phyloP scores from a whole-genome alignment of 2,113 vertebrate species.

The Phycodurus eques region DNA sequence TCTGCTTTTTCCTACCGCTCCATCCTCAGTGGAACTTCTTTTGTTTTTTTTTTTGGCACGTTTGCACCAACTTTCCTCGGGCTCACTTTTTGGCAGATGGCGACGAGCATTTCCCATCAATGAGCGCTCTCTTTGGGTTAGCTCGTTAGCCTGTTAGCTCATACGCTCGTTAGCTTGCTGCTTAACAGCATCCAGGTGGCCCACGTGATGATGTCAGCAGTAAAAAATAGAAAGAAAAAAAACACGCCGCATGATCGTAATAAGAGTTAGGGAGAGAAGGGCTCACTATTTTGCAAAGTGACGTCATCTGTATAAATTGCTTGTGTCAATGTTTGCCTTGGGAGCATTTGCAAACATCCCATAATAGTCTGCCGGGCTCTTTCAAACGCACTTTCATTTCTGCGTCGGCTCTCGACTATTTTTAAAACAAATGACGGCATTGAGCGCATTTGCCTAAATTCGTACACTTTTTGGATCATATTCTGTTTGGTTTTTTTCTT shows the following conservation, averaged over 20 bases:
- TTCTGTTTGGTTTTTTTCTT: not conserved
- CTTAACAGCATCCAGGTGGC: not conserved
- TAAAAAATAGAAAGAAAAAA: not conserved
- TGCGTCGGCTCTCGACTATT: not conserved
- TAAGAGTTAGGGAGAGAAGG: not conserved
- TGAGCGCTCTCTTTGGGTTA: not conserved
- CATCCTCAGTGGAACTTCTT: not conserved
- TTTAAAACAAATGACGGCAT: not conserved
- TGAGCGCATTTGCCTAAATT: not conserved
- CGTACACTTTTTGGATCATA: not conserved
- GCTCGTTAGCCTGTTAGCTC: not conserved
- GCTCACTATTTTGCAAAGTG: conserved; percentile 9
- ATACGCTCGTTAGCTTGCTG: not conserved
- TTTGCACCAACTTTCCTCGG: not conserved
- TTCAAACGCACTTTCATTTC: not conserved
- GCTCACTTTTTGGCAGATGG: conserved; percentile 1
- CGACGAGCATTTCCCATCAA: not conserved
- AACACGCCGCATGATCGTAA: not conserved
- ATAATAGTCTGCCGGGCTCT: not conserved
- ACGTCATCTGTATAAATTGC: conserved; percentile 26
- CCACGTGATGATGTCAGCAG: not conserved
- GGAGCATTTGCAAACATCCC: conserved; percentile 29
- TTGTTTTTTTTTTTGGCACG: not conserved
- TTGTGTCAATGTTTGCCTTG: conserved; percentile 31
- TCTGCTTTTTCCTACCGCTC: not conserved